Base-by-base conservation (phyloP, 2,888 invertebrate genomes). In the Stenoptilia bipunctidactyla region DNA sequence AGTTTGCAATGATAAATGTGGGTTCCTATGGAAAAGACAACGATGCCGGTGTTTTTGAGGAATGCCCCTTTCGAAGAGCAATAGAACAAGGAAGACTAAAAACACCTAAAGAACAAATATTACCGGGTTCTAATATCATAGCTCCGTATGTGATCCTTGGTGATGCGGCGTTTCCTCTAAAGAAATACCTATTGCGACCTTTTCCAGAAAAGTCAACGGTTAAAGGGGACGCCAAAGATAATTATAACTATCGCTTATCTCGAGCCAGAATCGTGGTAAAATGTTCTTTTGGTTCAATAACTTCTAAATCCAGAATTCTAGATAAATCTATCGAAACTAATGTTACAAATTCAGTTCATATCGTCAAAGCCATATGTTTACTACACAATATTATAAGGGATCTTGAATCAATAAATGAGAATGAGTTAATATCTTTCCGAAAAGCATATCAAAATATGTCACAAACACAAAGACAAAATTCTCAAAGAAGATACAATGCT, bases 1-100 rank as follows among this genome's bases (percentile, higher is more conserved):
- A 50, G 41, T 53, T 53, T 40, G 39, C 48, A 39, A 44, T 36
- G 20, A 43, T 51, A 34, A 51, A 55, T 40, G 46, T 55, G 14
- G 46, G 46, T 35, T 38, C 45, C 41, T 47, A 48, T 10, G 46
- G 41, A 25, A 27, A 25, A 20, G 20, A 20, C 20, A 20, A 20
- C 4, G 20, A 20, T 20, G 20, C 20, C 20, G 6, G 20, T 20
- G 20, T 20, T 20, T 20, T 20, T 8, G 20, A 3, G 3, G 20
- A 20, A 20, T 20, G 20, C 20, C 20, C 20, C 8, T 8, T 20
- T 20, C 20, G 20, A 20, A 20, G 20, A 5, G 20, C 45, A 47
- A 43, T 45, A 47, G 45, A 47, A 41, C 41, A 43, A 40, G 40
- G 41, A 45, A 45, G 40, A 45, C 27, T 46, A 42, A 46, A 44